A percentile compares a stretch with the other conserved stretches of the same genome.
Conservation (phyloP, 2,888 invertebrate species). For the Strigamia transsilvanica region DNA sequence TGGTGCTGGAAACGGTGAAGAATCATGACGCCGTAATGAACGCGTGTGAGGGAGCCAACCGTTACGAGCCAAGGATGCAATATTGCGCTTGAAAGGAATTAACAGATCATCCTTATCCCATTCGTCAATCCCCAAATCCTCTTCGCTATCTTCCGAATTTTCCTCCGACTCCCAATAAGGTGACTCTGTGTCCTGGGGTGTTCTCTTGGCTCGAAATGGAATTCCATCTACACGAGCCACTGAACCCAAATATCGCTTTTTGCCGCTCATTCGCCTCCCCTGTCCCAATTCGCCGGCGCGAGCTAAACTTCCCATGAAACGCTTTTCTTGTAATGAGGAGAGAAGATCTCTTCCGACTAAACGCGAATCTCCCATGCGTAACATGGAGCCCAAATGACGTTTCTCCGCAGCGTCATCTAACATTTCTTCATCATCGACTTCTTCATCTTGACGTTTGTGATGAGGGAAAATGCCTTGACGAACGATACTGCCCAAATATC, state of each 20-base stretch:
- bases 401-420: conserved; percentile 12
- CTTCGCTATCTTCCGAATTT: background rate
- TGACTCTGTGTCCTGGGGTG: background rate
- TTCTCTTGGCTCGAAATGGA: conserved; percentile 28
- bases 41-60: conserved; percentile 52
- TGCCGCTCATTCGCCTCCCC: background rate
- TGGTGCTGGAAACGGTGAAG: background rate
- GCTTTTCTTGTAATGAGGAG: conserved; percentile 3
- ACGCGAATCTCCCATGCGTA: conserved; percentile 39
- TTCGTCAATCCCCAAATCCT: background rate
- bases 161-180: background rate
- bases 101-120: conserved; percentile 29
- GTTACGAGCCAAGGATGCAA: conserved; percentile 48
- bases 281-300: background rate
- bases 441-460: background rate
- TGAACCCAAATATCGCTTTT: conserved; percentile 49
- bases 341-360: background rate
- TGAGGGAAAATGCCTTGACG: conserved; percentile 31
- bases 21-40: background rate
- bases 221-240: conserved; percentile 17
- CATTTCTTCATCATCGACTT: conserved; percentile 23
- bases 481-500: conserved; percentile 49
- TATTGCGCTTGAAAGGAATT: conserved; percentile 42
- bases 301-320: conserved; percentile 30
- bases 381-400: conserved; percentile 44